These are phyloP conservation scores for Ctena decussata DNA, from an alignment of 2,888 invertebrate genomes.

Conservation along the genomic window DNA sequence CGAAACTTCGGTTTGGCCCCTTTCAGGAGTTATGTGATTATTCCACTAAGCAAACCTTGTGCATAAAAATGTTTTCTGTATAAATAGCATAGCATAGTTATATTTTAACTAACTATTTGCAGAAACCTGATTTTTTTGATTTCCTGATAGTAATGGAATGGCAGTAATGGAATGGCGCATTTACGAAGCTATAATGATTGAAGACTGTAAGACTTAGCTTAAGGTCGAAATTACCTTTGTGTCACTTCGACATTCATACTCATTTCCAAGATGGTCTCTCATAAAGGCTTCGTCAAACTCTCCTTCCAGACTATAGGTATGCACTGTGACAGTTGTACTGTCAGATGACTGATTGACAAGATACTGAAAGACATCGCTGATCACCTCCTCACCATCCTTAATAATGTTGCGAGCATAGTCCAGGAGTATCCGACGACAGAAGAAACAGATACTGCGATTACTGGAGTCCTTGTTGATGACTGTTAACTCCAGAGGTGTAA, in stretches of 20 bases:
- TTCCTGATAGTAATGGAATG: too few relatives aligned
- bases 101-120: too few relatives aligned
- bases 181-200: too few relatives aligned
- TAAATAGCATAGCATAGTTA: too few relatives aligned
- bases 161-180: too few relatives aligned
- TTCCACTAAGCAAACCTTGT: too few relatives aligned
- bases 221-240: too few relatives aligned
- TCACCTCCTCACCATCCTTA: not conserved
- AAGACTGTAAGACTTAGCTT: too few relatives aligned
- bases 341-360: constrained; percentile 28
- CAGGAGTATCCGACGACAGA: constrained; percentile 29
- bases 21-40: too few relatives aligned
- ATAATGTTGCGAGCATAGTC: not conserved
- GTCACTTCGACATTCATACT: not conserved
- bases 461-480: not conserved
- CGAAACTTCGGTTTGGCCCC: too few relatives aligned
- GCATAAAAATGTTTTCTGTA: too few relatives aligned
- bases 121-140: too few relatives aligned
- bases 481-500: not conserved
- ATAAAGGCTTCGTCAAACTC: constrained; percentile 21
- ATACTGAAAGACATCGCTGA: constrained; percentile 40
- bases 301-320: not conserved
- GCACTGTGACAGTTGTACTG: not conserved
- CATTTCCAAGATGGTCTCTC: constrained; percentile 15
- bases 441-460: constrained; percentile 7